Conservation (phyloP, 2,113 vertebrate genomes). For the Micronycteris hirsuta region DNA sequence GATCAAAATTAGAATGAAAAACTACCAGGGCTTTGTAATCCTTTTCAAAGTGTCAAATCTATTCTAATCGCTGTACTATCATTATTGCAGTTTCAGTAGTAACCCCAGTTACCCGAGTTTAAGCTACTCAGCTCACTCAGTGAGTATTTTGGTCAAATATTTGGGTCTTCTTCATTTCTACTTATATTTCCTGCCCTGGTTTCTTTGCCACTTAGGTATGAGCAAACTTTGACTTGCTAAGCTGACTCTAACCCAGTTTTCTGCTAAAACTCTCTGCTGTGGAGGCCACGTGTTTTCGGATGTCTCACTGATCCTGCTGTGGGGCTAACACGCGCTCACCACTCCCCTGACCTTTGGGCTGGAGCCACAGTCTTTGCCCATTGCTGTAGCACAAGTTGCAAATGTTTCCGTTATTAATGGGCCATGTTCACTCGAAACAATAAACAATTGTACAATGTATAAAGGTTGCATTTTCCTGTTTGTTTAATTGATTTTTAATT, state of each 20-base stretch:
- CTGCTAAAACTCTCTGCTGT: not conserved
- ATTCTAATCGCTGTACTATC: not conserved
- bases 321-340: not conserved
- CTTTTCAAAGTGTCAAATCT: not conserved
- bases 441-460: not conserved
- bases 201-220: not conserved
- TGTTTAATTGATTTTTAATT: conserved; percentile 53
- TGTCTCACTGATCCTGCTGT: not conserved
- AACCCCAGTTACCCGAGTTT: not conserved
- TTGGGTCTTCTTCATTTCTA: not conserved
- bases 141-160: not conserved
- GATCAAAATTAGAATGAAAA: not conserved
- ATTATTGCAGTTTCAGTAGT: not conserved
- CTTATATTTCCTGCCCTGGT: not conserved
- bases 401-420: not conserved
- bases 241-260: not conserved
- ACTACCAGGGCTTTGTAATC: not conserved
- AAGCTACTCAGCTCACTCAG: not conserved
- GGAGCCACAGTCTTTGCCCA: not conserved
- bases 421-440: not conserved
- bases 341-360: not conserved
- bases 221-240: not conserved
- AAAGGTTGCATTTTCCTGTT: not conserved
- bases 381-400: not conserved
- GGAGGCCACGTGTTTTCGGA: not conserved